A percentile compares a stretch with the other conserved stretches of the same genome.
phyloP scores from a whole-genome alignment of 1,140 invertebrate species.

The Mya arenaria region DNA sequence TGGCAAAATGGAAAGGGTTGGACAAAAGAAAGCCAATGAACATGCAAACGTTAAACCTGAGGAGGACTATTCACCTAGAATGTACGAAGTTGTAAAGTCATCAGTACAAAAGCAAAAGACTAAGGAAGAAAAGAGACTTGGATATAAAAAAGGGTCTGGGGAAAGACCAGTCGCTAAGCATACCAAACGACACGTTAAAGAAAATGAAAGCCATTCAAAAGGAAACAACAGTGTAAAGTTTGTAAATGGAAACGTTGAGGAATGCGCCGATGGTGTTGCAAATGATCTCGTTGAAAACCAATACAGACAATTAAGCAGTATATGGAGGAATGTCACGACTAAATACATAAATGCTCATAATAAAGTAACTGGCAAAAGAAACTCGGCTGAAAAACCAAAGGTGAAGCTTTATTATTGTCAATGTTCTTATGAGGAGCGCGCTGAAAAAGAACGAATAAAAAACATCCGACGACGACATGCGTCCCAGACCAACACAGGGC shows the following conservation, averaged over 20 bases:
- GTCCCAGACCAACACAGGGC: conserved; percentile 35
- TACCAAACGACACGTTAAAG: not conserved
- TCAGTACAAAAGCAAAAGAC: not conserved
- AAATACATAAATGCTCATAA: no score
- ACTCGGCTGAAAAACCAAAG: no score
- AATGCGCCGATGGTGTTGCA: not conserved
- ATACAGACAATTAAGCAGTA: no score
- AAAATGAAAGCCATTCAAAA: not conserved
- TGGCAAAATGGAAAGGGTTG: not conserved
- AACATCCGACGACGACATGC: conserved; percentile 39
- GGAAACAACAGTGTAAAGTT: not conserved
- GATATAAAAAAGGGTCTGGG: no score
- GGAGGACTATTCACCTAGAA: not conserved
- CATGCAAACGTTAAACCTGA: not conserved
- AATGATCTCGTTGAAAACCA: not conserved
- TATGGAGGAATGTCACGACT: no score
- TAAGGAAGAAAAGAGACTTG: not conserved
- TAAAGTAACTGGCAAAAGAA: no score
- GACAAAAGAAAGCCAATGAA: not conserved
- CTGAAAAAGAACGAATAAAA: conserved; percentile 39
- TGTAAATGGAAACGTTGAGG: not conserved
- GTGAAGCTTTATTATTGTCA: conserved; percentile 48
- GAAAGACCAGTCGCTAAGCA: no score
- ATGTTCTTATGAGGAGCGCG: conserved; percentile 43
- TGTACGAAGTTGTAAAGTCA: not conserved